Evolutionary conservation across 2,888 invertebrate species (phyloP).

Genomic region (Omphaloscelis lunosa): DNA sequence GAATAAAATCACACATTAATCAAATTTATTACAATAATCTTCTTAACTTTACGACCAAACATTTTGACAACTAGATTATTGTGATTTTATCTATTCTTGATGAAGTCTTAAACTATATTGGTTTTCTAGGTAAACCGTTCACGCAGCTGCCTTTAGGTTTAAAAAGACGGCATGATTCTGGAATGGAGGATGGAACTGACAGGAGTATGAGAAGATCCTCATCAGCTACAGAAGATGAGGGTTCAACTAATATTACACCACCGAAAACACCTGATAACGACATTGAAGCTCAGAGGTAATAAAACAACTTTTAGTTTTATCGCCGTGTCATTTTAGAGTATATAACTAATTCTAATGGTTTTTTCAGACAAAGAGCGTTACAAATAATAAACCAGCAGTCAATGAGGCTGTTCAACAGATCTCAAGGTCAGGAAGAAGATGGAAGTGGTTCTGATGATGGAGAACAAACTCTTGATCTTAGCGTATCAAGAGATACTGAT

Average conservation of each 20-base stretch:
- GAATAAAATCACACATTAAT: slow-evolving; percentile 51
- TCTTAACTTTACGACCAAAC: slow-evolving; percentile 51
- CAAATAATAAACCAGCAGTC: slow-evolving; percentile 88
- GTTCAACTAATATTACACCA: slow-evolving; percentile 88
- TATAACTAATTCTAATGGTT: slow-evolving; percentile 24
- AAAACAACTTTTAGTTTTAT: background rate
- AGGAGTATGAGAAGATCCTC: slow-evolving; percentile 85
- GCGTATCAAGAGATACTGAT: slow-evolving; percentile 88
- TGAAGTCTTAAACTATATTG: slow-evolving; percentile 37
- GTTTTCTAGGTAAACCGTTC: slow-evolving; percentile 83
- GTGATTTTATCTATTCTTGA: slow-evolving; percentile 43
- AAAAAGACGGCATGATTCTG: slow-evolving; percentile 86
- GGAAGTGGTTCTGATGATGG: slow-evolving; percentile 89
- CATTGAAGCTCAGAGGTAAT: slow-evolving; percentile 85
- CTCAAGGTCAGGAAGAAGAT: slow-evolving; percentile 86
- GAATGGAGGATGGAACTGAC: slow-evolving; percentile 82
- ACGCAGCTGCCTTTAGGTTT: slow-evolving; percentile 86
- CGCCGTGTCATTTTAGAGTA: background rate
- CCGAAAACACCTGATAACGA: slow-evolving; percentile 89
- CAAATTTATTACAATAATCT: slow-evolving; percentile 57
- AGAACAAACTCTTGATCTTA: slow-evolving; percentile 88
- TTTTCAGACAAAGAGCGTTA: slow-evolving; percentile 86
- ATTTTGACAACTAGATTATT: slow-evolving; percentile 40
- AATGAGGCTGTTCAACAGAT: slow-evolving; percentile 84
- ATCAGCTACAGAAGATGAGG: slow-evolving; percentile 89